These are phyloP conservation scores for Actinia tenebrosa DNA, from an alignment of 64 coral and sea anemone genomes.

Conservation along the genomic window DNA sequence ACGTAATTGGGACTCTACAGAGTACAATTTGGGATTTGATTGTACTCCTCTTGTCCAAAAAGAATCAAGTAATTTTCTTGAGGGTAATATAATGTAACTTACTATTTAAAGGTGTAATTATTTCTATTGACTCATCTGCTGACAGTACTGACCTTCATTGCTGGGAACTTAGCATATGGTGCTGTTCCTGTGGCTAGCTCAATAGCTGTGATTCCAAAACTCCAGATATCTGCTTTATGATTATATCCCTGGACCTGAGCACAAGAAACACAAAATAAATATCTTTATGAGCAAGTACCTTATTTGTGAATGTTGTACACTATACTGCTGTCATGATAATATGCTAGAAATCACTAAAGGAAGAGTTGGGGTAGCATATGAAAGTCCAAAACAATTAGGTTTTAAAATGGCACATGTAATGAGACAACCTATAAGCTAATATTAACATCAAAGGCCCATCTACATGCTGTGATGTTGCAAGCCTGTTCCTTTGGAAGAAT, in stretches of 20 bases:
- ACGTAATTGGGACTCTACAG: too few species aligned
- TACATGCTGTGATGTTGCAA: too few species aligned
- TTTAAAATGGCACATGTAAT: too few species aligned
- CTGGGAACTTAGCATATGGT: conserved; percentile 91
- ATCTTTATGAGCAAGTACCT: not conserved
- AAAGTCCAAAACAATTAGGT: too few species aligned
- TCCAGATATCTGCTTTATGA: conserved; percentile 98
- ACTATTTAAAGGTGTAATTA: not conserved
- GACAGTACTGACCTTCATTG: conserved; percentile 76
- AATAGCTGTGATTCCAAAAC: conserved; percentile 99
- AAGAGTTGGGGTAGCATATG: too few species aligned
- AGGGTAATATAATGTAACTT: too few species aligned
- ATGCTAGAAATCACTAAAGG: not conserved
- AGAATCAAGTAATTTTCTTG: too few species aligned
- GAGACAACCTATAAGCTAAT: too few species aligned
- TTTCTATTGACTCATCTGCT: not conserved
- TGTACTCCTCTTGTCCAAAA: too few species aligned
- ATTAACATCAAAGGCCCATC: too few species aligned
- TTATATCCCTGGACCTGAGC: conserved; percentile 84
- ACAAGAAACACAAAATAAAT: not conserved
- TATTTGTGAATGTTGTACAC: not conserved
- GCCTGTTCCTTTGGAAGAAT: too few species aligned
- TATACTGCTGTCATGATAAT: not conserved
- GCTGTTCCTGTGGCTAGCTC: conserved; percentile 93
- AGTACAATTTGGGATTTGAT: too few species aligned